Conservation (phyloP, 2,888 invertebrate genomes). For the Cynaeus angustus region DNA sequence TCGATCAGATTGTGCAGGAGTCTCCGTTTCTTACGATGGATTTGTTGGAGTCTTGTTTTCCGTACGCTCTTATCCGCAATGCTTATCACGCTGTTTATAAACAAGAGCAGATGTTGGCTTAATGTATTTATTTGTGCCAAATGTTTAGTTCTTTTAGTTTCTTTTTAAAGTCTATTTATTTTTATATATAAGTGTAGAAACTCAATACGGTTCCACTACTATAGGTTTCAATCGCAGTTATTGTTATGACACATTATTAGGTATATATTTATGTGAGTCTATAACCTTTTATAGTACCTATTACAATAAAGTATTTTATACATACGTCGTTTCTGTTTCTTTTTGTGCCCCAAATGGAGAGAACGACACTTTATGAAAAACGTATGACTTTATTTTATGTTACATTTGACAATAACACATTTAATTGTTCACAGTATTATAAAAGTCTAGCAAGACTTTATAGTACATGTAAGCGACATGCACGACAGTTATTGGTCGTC, state of each 20-base stretch:
- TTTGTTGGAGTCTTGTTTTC: conserved; percentile 98
- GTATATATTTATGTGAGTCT: conserved; percentile 9
- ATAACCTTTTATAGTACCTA: conserved; percentile 26
- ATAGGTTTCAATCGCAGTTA: too few species aligned
- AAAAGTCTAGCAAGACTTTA: conserved; percentile 60
- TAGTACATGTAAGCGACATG: conserved; percentile 66
- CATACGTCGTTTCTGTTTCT: not conserved
- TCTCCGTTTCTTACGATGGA: conserved; percentile 99
- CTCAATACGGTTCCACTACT: too few species aligned
- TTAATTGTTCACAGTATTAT: conserved; percentile 62
- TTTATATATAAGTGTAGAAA: conserved; percentile 11
- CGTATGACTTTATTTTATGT: conserved; percentile 62
- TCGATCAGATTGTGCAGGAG: conserved; percentile 98
- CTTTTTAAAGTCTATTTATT: conserved; percentile 9
- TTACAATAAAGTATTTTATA: conserved; percentile 21
- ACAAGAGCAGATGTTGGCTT: conserved; percentile 81
- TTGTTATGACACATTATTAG: not conserved
- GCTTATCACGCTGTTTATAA: conserved; percentile 98
- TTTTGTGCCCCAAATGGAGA: too few species aligned
- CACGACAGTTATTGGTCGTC: conserved; percentile 67
- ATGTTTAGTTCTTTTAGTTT: too few species aligned
- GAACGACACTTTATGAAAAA: conserved; percentile 54
- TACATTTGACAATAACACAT: conserved; percentile 65
- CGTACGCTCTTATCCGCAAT: conserved; percentile 97
- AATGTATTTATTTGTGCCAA: conserved; percentile 49